phyloP scores from a whole-genome alignment of 2,888 invertebrate species.

The Nycteola revayana region DNA sequence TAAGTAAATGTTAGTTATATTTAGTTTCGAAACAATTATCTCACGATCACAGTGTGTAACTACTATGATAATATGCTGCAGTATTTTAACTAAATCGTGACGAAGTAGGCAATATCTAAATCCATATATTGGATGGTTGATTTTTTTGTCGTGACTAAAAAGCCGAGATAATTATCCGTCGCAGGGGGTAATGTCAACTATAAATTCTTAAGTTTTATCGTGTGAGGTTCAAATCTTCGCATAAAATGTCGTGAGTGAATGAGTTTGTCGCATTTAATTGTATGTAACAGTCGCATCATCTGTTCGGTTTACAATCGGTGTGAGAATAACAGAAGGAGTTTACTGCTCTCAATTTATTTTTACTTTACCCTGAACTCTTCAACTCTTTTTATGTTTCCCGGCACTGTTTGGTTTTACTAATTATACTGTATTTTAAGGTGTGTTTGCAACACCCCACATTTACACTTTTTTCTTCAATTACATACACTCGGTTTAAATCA shows the following conservation, averaged over 20 bases:
- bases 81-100: slow-evolving; percentile 1
- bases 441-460: too few relatives aligned
- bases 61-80: too few relatives aligned
- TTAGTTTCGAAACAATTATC: slow-evolving; percentile 12
- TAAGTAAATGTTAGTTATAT: slow-evolving; percentile 21
- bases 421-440: too few relatives aligned
- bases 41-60: slow-evolving; percentile 4
- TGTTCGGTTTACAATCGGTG: too few relatives aligned
- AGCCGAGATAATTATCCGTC: slow-evolving; percentile 61
- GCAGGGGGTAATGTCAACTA: slow-evolving; percentile 50
- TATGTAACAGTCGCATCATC: too few relatives aligned
- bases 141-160: slow-evolving; percentile 48
- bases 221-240: slow-evolving; percentile 58
- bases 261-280: slow-evolving; percentile 70
- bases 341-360: too few relatives aligned
- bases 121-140: slow-evolving; percentile 6
- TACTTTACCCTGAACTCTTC: too few relatives aligned
- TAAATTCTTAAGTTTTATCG: slow-evolving; percentile 66
- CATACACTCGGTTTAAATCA: too few relatives aligned
- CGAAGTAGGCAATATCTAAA: slow-evolving; percentile 3
- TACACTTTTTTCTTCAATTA: too few relatives aligned
- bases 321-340: too few relatives aligned
- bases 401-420: too few relatives aligned
- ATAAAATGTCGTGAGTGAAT: slow-evolving; percentile 68
- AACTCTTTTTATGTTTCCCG: too few relatives aligned